These are phyloP conservation scores for Ochropleura plecta DNA, from an alignment of 2,888 invertebrate genomes.

Conservation along the genomic window DNA sequence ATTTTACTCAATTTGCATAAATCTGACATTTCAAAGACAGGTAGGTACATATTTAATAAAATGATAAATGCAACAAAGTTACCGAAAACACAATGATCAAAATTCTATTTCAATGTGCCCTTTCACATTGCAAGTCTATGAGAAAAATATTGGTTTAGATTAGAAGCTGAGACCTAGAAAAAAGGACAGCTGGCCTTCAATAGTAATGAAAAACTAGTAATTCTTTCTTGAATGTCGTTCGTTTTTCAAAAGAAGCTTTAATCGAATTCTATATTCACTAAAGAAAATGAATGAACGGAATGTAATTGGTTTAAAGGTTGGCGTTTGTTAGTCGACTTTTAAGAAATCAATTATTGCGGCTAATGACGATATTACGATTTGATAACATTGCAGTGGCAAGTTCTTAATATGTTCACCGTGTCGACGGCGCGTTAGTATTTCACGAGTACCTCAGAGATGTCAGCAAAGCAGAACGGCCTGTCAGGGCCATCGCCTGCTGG, in stretches of 20 bases:
- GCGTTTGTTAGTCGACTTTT: slow-evolving; percentile 4
- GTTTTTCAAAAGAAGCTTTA: slow-evolving; percentile 30
- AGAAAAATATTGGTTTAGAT: slow-evolving; percentile 14
- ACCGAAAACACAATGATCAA: not conserved
- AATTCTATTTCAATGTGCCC: slow-evolving; percentile 32
- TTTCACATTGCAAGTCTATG: not conserved
- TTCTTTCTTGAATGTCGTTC: slow-evolving; percentile 4
- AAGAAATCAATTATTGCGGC: not conserved
- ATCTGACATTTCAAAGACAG: not conserved
- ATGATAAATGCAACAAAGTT: slow-evolving; percentile 10
- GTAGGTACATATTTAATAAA: too few relatives aligned
- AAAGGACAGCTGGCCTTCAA: slow-evolving; percentile 3
- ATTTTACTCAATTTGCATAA: slow-evolving; percentile 21
- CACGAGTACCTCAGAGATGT: too few relatives aligned
- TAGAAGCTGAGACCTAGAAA: not conserved
- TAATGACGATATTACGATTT: too few relatives aligned
- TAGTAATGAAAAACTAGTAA: slow-evolving; percentile 1
- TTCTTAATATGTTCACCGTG: too few relatives aligned
- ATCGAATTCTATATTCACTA: slow-evolving; percentile 22
- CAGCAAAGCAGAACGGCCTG: too few relatives aligned
- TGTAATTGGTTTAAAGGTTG: slow-evolving; percentile 8
- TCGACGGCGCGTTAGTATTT: too few relatives aligned
- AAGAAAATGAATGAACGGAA: slow-evolving; percentile 5
- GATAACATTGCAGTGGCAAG: too few relatives aligned
- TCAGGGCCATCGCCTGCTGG: too few relatives aligned